Base-by-base conservation (phyloP, 2,888 invertebrate genomes). In the Melitaea athalia region DNA sequence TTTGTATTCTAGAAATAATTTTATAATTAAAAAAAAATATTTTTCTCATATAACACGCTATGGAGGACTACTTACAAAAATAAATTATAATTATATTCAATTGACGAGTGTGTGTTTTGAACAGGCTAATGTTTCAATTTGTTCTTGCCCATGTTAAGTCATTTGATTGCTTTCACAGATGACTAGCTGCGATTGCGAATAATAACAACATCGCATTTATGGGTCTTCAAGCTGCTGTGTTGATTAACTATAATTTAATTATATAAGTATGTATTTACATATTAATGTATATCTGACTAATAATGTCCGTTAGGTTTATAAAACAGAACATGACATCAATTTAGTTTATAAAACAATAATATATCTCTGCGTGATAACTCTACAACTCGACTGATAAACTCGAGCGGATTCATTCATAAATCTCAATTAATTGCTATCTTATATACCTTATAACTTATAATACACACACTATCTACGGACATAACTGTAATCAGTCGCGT, bases 351-450 rank as follows among this genome's bases (percentile, higher is more conserved):
- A 14, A 55, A n/a, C 14, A 31, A 33, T 33, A 55, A 7, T 14
- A 55, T 55, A 7, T 12, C 0, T n/a, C n/a, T n/a, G n/a, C n/a
- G n/a, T n/a, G 38, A 55, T 33, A 24, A 52, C 52, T 55, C 33
- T 7, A 33, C 55, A 38, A 33, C 38, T n/a, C 33, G 8, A 52
- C 11, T 24, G 59, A 68, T 64, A 55, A 64, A 53, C 63, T 63
- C 43, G 15, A 10, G 31, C 45, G 33, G 45, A 53, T 64, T 59
- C 63, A 17, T 55, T 47, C 50, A 68, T 64, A 64, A 64, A 68
- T 68, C 68, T 68, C 63, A 64, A 64, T 64, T 59, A 68, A 24
- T 52, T 38, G 14, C 47, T 14, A 14, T 63, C 42, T 43, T n/a
- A 14, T 49, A 8, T 11, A 60, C 50, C 52, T 38, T n/a, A n/a